Evolutionary conservation across 1,140 invertebrate species (phyloP).

Genomic region (Eubasilissa regina): DNA sequence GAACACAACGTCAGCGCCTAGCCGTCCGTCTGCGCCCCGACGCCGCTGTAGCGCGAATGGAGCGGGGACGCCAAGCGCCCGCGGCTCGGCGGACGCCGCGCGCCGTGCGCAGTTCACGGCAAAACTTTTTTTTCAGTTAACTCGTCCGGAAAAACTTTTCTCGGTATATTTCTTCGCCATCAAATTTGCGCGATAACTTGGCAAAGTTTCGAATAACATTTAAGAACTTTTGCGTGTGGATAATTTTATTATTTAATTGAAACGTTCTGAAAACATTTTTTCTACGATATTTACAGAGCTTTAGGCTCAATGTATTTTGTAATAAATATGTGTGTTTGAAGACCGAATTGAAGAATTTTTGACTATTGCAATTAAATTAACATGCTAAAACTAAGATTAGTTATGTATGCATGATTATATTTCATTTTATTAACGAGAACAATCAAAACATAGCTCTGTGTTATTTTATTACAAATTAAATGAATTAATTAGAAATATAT

Average conservation of each 20-base stretch:
- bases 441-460: too few relatives aligned
- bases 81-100: slow-evolving; percentile 22
- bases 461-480: too few relatives aligned
- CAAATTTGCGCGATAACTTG: not conserved
- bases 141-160: slow-evolving; percentile 26
- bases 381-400: too few relatives aligned
- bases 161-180: not conserved
- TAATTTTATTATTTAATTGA: slow-evolving; percentile 18
- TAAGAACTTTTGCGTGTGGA: not conserved
- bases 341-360: too few relatives aligned
- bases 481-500: too few relatives aligned
- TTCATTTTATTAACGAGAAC: too few relatives aligned
- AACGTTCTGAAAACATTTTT: not conserved
- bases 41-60: slow-evolving; percentile 51
- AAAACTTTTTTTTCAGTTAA: slow-evolving; percentile 49
- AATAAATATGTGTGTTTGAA: too few relatives aligned
- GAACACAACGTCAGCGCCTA: slow-evolving; percentile 1
- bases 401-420: too few relatives aligned
- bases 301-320: too few relatives aligned
- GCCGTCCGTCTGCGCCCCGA: slow-evolving; percentile 50
- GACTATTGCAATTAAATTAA: too few relatives aligned
- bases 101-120: slow-evolving; percentile 31
- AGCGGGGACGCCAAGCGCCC: slow-evolving; percentile 10
- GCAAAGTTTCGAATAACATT: not conserved
- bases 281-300: too few relatives aligned